Evolutionary conservation across 2,888 invertebrate genomes (phyloP), one percentile per base, ranked within the genome.

Genomic region (Melinaea marsaeus): DNA sequence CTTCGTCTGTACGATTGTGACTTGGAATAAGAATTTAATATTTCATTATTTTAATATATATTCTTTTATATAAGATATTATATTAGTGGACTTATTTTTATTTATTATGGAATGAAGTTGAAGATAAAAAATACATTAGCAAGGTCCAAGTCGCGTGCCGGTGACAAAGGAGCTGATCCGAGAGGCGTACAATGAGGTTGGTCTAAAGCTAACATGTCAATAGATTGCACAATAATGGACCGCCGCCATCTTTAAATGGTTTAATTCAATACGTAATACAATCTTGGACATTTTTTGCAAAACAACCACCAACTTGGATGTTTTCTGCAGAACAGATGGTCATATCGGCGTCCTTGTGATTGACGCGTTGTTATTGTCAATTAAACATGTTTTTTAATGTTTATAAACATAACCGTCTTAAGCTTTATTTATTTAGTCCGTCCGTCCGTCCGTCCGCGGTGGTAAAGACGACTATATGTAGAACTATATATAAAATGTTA

Each of bases 161-260:
- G 46, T 37, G 13, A 22, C 54, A 63, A 45, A 51, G 48, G 45
- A 63, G 59, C 60, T 63, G 60, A 65, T 60, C 64, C 59, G 68
- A 71, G 59, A 57, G 51, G 48, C 71, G 69, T 82, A 84, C 78
- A 72, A 75, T 59, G 67, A 70, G 74, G 73, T 63, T 76, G 64
- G 74, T 72, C 78, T 85, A 84, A 85, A 83, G 80, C 81, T 84
- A 83, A 84, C 84, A 83, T 84, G 85, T 86, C 88, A 86, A 85
- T 84, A 74, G 79, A 76, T 88, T 86, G 84, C 75, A 73, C 81
- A 88, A 90, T 88, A 88, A 88, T 84, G 66, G 42, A 42, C 67
- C 77, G 80, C 76, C 80, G 82, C 83, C 84, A 85, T 77, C 84
- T 84, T 51, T 32, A 51, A 51, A 42, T 42, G 32, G 51, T 9